Conservation (phyloP, 1,140 invertebrate genomes). For the Aphaenogaster ashmeadi region DNA sequence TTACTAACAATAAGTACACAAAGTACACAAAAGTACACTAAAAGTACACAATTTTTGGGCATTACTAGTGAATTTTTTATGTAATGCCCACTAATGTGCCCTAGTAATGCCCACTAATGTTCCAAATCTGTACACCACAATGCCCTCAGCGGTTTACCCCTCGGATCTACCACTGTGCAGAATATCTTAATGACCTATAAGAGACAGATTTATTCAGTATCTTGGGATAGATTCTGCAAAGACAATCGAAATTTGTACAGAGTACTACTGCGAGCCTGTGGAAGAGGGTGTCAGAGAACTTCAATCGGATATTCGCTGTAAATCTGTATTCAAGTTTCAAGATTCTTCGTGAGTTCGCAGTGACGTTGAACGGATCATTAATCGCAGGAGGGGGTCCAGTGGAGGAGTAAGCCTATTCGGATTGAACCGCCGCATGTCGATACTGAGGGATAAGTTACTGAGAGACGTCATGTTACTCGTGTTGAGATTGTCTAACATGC, state of each 20-base stretch:
- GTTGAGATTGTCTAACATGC: conserved; percentile 63
- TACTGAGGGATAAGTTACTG: conserved; percentile 55
- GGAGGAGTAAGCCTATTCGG: conserved; percentile 28
- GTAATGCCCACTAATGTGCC: too few relatives aligned
- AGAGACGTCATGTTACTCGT: conserved; percentile 61
- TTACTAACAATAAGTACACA: too few relatives aligned
- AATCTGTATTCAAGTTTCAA: conserved; percentile 13
- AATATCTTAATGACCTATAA: neutral
- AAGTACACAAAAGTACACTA: too few relatives aligned
- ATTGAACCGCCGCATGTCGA: conserved; percentile 57
- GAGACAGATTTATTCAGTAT: neutral
- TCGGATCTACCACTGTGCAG: neutral
- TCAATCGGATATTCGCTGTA: neutral
- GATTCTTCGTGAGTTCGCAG: conserved; percentile 1
- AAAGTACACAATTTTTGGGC: too few relatives aligned
- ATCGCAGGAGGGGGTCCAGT: neutral
- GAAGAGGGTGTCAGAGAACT: neutral
- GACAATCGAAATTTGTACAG: neutral
- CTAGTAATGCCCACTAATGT: too few relatives aligned
- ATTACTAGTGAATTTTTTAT: too few relatives aligned
- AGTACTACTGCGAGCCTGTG: neutral
- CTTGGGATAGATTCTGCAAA: neutral
- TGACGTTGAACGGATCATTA: conserved; percentile 50
- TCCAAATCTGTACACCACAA: too few relatives aligned
- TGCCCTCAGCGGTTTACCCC: too few relatives aligned